Evolutionary conservation across 2,797 vertebrate genomes (phyloP), one percentile per base, ranked within the genome.

Genomic region (Leontocebus nigricollis): DNA sequence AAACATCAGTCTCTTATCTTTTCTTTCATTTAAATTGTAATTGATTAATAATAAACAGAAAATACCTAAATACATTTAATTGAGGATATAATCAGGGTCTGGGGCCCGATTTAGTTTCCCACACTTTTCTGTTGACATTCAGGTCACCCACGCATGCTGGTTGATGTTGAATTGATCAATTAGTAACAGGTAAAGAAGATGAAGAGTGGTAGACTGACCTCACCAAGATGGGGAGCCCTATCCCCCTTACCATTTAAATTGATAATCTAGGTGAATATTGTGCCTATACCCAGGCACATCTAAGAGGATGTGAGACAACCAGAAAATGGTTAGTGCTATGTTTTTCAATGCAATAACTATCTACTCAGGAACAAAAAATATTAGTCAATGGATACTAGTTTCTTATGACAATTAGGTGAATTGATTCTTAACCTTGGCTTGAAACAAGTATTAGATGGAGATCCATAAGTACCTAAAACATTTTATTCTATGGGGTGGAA

Each of bases 271-370:
- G 20, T 50, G 27, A 88, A 26, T 12, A 15, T 15, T 88, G 3
- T n/a, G 5, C 9, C 30, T 57, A 5, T 3, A 10, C 0, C 11
- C 3, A 64, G 44, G 2, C 84, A 26, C 19, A 1, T 57, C 48
- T 72, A 13, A 77, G 22, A 30, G 67, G 26, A 57, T n/a, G 14
- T 22, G 48, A 75, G 36, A 48, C 19, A 46, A 20, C 20, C 17
- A 87, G 19, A 26, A 61, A 72, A n/a, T 13, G 44, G 26, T 24
- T 5, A n/a, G 3, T 1, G 17, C 20, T 84, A 12, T 64, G 30
- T n/a, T 81, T 48, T 86, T 41, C 36, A 14, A 2, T 72, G 12
- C 11, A 86, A 5, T 87, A 41, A 11, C 20, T 79, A 11, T 61
- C 15, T 4, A 81, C 4, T 9, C 0, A 13, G 61, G 50, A n/a